Evolutionary conservation across 2,797 vertebrate genomes (phyloP).

Genomic region (Remorina albescens): DNA sequence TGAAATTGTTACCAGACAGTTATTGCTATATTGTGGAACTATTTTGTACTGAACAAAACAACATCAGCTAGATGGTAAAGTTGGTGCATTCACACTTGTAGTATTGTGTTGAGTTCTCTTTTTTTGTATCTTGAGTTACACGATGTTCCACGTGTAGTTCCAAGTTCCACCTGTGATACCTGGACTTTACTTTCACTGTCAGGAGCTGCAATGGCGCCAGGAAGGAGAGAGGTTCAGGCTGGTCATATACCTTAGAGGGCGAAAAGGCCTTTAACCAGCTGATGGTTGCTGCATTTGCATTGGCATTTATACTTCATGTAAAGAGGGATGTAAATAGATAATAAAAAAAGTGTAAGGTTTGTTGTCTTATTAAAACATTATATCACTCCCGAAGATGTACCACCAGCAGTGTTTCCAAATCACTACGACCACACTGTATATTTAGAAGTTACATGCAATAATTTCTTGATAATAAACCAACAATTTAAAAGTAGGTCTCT

Average conservation of each 20-base stretch:
- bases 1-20: neutral
- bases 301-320: no score
- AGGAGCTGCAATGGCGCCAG: neutral
- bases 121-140: constrained; percentile 23
- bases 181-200: constrained; percentile 21
- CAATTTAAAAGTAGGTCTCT: neutral
- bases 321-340: no score
- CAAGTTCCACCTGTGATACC: constrained; percentile 14
- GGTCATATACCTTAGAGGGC: neutral
- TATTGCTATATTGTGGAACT: neutral
- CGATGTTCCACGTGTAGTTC: no score
- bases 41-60: no score
- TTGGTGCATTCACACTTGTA: constrained; percentile 3
- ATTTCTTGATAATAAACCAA: constrained; percentile 1
- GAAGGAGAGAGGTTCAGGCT: neutral
- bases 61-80: no score
- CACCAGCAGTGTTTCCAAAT: neutral
- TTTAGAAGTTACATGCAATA: neutral
- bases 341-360: neutral
- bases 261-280: neutral
- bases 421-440: no score
- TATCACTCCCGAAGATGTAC: neutral
- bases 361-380: neutral
- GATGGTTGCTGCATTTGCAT: no score
- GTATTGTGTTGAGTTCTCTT: neutral